Conservation (phyloP, 2,797 vertebrate genomes). For the Octomys mimax region DNA sequence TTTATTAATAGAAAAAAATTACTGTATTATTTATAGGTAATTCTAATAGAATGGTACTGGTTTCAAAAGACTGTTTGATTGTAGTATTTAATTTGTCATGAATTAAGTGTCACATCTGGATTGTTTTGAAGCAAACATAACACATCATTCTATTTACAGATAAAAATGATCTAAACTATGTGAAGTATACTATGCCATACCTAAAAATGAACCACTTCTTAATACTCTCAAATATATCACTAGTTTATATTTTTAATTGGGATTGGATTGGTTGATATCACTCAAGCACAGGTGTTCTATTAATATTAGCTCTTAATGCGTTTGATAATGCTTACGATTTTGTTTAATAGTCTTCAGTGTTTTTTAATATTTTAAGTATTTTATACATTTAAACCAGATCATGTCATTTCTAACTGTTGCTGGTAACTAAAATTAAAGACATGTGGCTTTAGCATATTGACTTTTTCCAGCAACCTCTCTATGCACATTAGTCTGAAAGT, state of each 20-base stretch:
- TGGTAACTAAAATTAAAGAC: neutral
- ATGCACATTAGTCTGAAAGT: neutral
- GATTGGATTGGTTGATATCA: neutral
- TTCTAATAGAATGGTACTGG: neutral
- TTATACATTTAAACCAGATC: neutral
- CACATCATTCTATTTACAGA: neutral
- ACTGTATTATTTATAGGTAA: neutral
- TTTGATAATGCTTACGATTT: neutral
- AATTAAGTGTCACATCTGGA: neutral
- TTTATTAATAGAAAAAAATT: neutral
- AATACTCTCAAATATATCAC: neutral
- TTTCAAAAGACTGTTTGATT: neutral
- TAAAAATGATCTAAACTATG: neutral
- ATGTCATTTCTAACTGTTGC: neutral
- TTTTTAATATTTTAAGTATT: neutral
- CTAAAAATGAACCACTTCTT: neutral
- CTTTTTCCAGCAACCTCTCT: neutral
- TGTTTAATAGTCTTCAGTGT: neutral
- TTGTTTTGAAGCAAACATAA: neutral
- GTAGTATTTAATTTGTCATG: neutral
- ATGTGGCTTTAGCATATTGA: neutral
- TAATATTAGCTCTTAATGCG: neutral
- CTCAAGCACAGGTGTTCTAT: neutral
- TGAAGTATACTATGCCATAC: neutral
- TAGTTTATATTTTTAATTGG: neutral